phyloP scores from a whole-genome alignment of 2,113 vertebrate species.

The Hystrix brachyura region DNA sequence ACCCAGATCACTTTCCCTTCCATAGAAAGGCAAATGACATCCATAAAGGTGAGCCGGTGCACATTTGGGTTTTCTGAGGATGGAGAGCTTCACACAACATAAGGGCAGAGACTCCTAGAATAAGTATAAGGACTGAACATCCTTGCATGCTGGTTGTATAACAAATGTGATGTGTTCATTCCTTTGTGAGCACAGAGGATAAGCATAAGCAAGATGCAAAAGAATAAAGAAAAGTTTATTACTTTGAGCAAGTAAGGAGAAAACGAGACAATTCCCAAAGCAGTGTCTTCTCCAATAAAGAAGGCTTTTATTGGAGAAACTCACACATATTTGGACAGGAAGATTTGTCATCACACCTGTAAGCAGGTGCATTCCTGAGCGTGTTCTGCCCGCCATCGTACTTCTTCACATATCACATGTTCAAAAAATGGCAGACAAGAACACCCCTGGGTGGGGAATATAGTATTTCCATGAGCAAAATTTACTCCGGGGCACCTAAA shows the following conservation, averaged over 20 bases:
- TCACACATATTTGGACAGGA: neutral
- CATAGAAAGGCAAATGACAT: conserved; percentile 7
- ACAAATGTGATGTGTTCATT: neutral
- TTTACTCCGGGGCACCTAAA: neutral
- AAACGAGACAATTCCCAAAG: neutral
- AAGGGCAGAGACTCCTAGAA: conserved; percentile 42
- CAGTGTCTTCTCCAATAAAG: neutral
- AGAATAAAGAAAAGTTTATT: neutral
- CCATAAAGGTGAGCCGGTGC: neutral
- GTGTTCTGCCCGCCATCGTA: too few relatives aligned
- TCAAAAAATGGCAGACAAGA: neutral
- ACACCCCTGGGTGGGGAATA: neutral
- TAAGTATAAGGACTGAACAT: neutral
- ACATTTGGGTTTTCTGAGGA: conserved; percentile 19
- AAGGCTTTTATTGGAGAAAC: neutral
- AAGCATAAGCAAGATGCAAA: neutral
- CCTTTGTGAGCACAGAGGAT: neutral
- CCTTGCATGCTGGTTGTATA: accelerated
- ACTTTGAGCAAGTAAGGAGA: neutral
- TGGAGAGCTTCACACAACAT: conserved; percentile 69
- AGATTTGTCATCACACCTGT: neutral
- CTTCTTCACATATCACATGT: too few relatives aligned
- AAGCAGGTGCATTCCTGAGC: neutral
- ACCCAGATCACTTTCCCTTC: neutral
- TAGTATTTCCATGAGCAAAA: neutral